phyloP scores from a whole-genome alignment of 1,140 invertebrate species.

The Lethocerus indicus region DNA sequence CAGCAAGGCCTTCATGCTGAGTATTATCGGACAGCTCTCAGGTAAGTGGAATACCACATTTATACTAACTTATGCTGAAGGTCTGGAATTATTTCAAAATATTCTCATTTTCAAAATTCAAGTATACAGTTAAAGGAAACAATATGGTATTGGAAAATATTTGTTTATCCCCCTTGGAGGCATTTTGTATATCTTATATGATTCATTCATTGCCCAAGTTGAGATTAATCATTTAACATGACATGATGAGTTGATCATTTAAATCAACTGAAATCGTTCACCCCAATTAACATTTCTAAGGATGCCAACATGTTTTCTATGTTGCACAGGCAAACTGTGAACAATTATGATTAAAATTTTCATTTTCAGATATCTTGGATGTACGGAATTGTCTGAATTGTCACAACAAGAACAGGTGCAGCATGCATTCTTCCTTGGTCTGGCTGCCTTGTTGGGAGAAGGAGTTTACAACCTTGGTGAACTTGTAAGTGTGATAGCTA shows the following conservation, averaged over 20 bases:
- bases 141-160: too few species aligned
- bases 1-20: slow-evolving; percentile 74
- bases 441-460: slow-evolving; percentile 88
- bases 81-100: neutral
- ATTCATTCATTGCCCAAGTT: too few species aligned
- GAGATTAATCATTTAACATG: too few species aligned
- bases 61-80: neutral
- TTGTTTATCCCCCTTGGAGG: too few species aligned
- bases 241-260: too few species aligned
- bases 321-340: too few species aligned
- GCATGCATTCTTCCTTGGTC: slow-evolving; percentile 77
- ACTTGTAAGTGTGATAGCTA: slow-evolving; percentile 38
- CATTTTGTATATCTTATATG: too few species aligned
- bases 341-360: neutral
- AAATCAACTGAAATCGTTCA: too few species aligned
- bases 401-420: slow-evolving; percentile 49
- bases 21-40: slow-evolving; percentile 89
- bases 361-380: slow-evolving; percentile 71
- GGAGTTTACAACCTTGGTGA: slow-evolving; percentile 97
- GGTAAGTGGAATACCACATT: slow-evolving; percentile 24
- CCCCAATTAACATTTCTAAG: too few species aligned
- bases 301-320: too few species aligned
- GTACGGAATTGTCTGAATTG: slow-evolving; percentile 57
- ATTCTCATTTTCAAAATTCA: too few species aligned
- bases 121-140: too few species aligned